Percentiles rank a stretch among this genome's conserved stretches.
These are phyloP conservation scores for Cacoxenus indagator DNA, from an alignment of 2,888 invertebrate species.

Conservation along the genomic window DNA sequence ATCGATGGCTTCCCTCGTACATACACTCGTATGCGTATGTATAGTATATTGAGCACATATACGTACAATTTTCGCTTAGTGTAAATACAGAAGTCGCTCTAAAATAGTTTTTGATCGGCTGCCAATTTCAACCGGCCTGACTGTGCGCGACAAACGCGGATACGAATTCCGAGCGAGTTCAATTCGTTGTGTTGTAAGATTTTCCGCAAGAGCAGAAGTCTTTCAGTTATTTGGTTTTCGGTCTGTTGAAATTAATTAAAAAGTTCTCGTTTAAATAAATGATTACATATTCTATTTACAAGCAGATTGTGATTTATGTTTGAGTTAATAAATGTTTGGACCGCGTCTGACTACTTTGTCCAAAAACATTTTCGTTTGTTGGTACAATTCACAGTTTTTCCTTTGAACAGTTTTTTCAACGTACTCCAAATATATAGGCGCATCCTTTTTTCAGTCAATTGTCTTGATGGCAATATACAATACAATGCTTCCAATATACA, in stretches of 20 bases:
- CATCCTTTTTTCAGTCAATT: too few relatives aligned
- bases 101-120: conserved; percentile 55
- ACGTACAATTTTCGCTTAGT: too few relatives aligned
- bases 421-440: too few relatives aligned
- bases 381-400: not conserved
- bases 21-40: too few relatives aligned
- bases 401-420: not conserved
- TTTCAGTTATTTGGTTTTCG: conserved; percentile 59
- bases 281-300: too few relatives aligned
- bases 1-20: too few relatives aligned
- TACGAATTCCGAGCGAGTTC: conserved; percentile 32
- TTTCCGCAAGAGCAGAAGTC: conserved; percentile 49
- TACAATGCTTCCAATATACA: too few relatives aligned
- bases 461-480: too few relatives aligned
- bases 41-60: too few relatives aligned
- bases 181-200: conserved; percentile 38
- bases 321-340: not conserved
- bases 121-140: conserved; percentile 42
- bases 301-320: conserved; percentile 31
- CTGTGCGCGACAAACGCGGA: conserved; percentile 27
- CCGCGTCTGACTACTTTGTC: too few relatives aligned
- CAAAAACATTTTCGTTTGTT: not conserved
- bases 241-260: conserved; percentile 68
- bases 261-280: conserved; percentile 62
- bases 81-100: conserved; percentile 33